Evolutionary conservation across 2,797 vertebrate species (phyloP).

Genomic region (Megaceryle alcyon): DNA sequence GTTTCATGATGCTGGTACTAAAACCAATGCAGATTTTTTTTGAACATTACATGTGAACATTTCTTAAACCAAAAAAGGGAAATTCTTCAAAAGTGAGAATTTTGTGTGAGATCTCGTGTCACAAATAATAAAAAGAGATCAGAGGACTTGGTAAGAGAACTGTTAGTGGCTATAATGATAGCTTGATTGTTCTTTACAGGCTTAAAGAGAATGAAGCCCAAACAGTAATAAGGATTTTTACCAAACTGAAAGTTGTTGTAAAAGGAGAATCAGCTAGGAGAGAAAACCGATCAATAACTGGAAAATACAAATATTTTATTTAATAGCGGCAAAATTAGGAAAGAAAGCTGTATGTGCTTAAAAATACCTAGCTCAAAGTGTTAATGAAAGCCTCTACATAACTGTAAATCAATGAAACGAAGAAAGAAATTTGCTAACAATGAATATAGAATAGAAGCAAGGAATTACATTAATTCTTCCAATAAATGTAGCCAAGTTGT

Average conservation of each 20-base stretch:
- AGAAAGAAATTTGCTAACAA: background rate
- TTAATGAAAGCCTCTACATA: background rate
- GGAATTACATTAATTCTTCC: background rate
- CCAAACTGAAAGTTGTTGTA: background rate
- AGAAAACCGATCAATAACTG: background rate
- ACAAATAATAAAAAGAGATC: background rate
- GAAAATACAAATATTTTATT: background rate
- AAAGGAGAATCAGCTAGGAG: background rate
- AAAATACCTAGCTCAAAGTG: background rate
- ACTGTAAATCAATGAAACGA: background rate
- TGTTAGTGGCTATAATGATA: background rate
- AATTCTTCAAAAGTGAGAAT: background rate
- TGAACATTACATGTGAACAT: background rate
- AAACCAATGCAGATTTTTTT: background rate
- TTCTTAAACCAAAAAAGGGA: background rate
- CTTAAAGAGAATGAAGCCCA: background rate
- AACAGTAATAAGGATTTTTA: background rate
- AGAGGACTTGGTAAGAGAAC: background rate
- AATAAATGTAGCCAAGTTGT: background rate
- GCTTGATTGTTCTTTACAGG: background rate
- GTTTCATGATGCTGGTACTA: background rate
- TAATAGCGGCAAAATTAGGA: background rate
- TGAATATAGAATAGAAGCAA: slow-evolving; percentile 2
- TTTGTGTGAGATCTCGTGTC: background rate
- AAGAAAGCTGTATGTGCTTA: background rate